Base-by-base conservation (phyloP, 1,140 invertebrate genomes). In the Drosophila sechellia region DNA sequence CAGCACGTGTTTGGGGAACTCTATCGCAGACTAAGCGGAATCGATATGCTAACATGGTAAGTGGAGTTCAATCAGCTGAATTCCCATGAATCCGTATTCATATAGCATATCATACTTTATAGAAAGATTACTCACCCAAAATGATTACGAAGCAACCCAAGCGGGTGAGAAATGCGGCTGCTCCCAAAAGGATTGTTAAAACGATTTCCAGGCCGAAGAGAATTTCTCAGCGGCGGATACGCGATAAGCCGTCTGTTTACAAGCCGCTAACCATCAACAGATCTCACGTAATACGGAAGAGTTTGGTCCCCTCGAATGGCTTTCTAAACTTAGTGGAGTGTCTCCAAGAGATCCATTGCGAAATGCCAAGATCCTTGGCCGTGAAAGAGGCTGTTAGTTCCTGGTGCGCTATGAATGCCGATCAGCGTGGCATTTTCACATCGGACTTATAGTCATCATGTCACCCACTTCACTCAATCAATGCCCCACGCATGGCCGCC, bases 401-500 rank as follows among this genome's bases (percentile, higher is more conserved):
- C 22, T 25, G 45, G 45, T 3, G 45, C 45, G 22, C n/a, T 27
- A 27, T 48, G 45, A 5, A 13, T 13, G 4, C 11, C 15, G 12
- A 5, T 8, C 22, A 66, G 39, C 65, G 65, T 0, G 0, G 5
- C 4, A 10, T 2, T 8, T 66, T 54, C 39, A 15, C 11, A 2
- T 11, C 20, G 15, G 20, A 25, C n/a, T 10, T 17, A 6, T 11
- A 49, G 48, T 5, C 48, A 22, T 8, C 12, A 61, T 35, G 31
- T 17, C 11, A 52, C 31, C 27, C 17, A 34, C 13, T 17, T 22
- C 58, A 13, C 34, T 56, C 71, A 76, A 86, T 86, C 69, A 75
- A 69, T 60, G 57, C 60, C 15, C 53, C 35, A 35, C 43, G 59
- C 73, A 84, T 69, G 81, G 56, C 40, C 57, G 59, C 59, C 65